Evolutionary conservation across 2,797 vertebrate species (phyloP).

Genomic region (Anniella stebbinsi): DNA sequence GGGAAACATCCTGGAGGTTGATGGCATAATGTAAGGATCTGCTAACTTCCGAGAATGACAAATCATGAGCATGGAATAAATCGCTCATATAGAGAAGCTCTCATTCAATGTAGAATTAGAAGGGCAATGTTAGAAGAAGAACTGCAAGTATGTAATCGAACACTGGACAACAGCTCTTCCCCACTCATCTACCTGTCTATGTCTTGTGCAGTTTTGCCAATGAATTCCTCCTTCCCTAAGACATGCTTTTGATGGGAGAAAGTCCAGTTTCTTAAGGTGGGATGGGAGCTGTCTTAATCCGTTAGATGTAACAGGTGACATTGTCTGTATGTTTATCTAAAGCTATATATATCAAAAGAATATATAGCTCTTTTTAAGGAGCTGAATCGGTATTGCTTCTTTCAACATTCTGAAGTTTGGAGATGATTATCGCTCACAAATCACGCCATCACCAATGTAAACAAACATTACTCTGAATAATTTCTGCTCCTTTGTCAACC

Average conservation of each 20-base stretch:
- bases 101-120: background rate
- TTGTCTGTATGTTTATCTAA: background rate
- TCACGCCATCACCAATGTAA: conserved; percentile 4
- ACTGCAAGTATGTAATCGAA: background rate
- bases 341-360: background rate
- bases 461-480: background rate
- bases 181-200: background rate
- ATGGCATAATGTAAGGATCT: too few species aligned
- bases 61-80: too few species aligned
- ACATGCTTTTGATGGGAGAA: background rate
- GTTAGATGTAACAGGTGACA: background rate
- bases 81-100: too few species aligned
- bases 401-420: background rate
- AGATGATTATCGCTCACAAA: background rate
- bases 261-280: background rate
- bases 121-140: background rate
- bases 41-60: too few species aligned
- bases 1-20: too few species aligned
- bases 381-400: background rate
- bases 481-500: conserved; percentile 11
- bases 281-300: background rate
- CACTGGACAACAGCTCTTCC: background rate
- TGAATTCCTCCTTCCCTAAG: background rate
- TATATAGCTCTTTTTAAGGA: background rate
- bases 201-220: background rate